Base-by-base conservation (phyloP, 2,797 vertebrate species). In the Prionace glauca region DNA sequence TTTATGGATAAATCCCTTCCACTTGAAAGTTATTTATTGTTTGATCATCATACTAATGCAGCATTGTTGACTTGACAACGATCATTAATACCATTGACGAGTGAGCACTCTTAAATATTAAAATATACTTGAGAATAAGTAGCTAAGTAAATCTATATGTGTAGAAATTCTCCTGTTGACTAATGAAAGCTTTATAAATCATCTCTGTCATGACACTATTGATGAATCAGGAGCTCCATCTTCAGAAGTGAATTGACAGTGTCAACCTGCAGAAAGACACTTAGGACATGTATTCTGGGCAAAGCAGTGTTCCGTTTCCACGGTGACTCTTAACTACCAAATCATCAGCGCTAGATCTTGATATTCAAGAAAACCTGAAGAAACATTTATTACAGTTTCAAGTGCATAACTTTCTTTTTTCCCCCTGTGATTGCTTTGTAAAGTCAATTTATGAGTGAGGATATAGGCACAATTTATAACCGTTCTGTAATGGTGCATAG, bases 171-270 rank as follows among this genome's bases (percentile, higher is more conserved):
- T 56, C 45, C 74, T 95, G 71, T 56, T 95, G 71, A 77, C 18
- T 95, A 74, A 95, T 60, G 93, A 32, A 45, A 95, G 69, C 93
- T 95, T 74, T 67, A 92, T 92, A 32, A 95, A 95, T 72, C 41
- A 74, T 95, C 41, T 95, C 56, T 77, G 41, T n/a, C 93, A 71
- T 77, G 93, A 50, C 90, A 92, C n/a, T 69, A 67, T 69, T 92
- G 90, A 92, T 92, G 62, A 95, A 60, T 95, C 93, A 50, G 71
- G 93, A 95, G 93, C 69, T 74, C 69, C 41, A 74, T 72, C 71
- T 95, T 95, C 45, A 50, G 41, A 95, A 77, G 71, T 60, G 72
- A 77, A 77, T 71, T 94, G 90, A 94, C 41, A 56, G 26, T 74
- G 45, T 95, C 69, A 72, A 56, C 71, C 69, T 8, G 24, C 24